These are phyloP conservation scores for Halesus radiatus DNA, from an alignment of 1,140 invertebrate genomes.

Conservation along the genomic window DNA sequence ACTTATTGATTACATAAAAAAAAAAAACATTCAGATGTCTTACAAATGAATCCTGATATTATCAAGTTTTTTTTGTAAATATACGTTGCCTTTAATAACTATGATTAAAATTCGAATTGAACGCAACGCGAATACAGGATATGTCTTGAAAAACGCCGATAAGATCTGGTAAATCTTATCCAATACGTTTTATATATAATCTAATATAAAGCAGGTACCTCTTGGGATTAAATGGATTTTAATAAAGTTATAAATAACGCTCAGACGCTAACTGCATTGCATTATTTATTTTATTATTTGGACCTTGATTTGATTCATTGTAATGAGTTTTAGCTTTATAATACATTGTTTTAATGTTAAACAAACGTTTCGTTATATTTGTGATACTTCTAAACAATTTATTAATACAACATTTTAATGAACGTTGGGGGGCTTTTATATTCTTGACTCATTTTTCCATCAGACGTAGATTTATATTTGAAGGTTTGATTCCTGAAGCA, in stretches of 20 bases:
- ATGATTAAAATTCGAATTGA: conserved; percentile 5
- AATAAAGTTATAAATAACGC: conserved; percentile 10
- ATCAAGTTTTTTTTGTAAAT: background rate
- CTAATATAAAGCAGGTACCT: conserved; percentile 9
- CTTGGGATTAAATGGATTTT: conserved; percentile 6
- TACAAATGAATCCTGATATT: background rate
- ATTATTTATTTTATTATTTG: too few species aligned
- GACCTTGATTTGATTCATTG: too few species aligned
- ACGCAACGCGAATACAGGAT: conserved; percentile 6
- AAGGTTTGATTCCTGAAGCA: too few species aligned
- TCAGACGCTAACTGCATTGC: background rate
- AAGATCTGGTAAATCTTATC: conserved; percentile 6
- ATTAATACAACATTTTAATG: too few species aligned
- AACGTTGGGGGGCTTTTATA: too few species aligned
- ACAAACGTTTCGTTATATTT: too few species aligned
- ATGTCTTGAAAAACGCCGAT: conserved; percentile 3
- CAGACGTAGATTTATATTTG: too few species aligned
- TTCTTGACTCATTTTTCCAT: too few species aligned
- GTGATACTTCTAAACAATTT: too few species aligned
- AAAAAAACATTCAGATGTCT: background rate
- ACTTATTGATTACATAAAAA: background rate
- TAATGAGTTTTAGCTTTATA: too few species aligned
- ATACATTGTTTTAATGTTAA: too few species aligned
- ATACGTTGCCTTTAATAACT: background rate
- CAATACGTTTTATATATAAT: conserved; percentile 6